Conservation (phyloP, 2,113 vertebrate species). For the Ochotona princeps region DNA sequence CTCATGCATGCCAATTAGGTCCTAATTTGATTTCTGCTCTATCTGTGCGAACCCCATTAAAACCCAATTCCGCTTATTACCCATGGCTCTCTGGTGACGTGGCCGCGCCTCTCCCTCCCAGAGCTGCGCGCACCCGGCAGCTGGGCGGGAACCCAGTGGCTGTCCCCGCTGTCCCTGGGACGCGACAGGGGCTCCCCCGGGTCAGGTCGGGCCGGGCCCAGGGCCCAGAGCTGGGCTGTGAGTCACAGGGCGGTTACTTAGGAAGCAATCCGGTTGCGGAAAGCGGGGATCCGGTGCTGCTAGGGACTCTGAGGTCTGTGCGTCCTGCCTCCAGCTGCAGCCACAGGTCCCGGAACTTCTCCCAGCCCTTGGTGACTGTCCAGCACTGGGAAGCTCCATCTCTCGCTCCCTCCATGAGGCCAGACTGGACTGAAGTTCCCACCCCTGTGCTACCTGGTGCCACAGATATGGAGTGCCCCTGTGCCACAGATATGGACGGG, state of each 20-base stretch:
- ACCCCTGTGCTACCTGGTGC: not conserved
- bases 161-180: not conserved
- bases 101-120: constrained; percentile 35
- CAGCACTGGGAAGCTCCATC: too few species aligned
- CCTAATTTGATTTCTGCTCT: constrained; percentile 79
- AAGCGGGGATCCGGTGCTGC: not conserved
- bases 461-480: too few species aligned
- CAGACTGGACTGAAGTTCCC: not conserved
- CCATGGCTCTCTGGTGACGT: constrained; percentile 67
- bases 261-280: not conserved
- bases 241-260: not conserved
- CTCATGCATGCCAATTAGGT: constrained; percentile 73
- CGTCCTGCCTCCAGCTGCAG: not conserved
- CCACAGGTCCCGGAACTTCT: accelerated
- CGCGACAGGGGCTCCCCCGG: not conserved
- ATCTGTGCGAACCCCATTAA: constrained; percentile 78
- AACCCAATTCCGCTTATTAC: constrained; percentile 81
- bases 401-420: not conserved
- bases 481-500: too few species aligned
- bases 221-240: too few species aligned
- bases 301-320: not conserved
- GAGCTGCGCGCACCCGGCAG: not conserved
- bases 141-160: not conserved
- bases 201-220: not conserved
- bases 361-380: too few species aligned